A percentile compares a stretch with the other conserved stretches of the same genome.
phyloP scores from a whole-genome alignment of 2,113 vertebrate species.

The Vidua macroura region DNA sequence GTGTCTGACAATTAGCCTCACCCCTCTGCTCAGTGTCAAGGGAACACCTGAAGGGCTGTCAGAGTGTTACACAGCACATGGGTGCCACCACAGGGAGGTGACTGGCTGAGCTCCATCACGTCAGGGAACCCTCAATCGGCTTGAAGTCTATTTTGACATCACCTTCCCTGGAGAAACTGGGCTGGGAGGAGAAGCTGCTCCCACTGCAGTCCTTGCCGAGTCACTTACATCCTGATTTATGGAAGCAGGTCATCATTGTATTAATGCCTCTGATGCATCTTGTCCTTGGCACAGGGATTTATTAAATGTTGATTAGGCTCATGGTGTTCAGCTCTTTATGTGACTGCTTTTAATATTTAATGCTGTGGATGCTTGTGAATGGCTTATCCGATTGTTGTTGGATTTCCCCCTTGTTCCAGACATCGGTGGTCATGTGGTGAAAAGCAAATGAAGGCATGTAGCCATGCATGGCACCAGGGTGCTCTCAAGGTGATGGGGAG shows the following conservation, averaged over 20 bases:
- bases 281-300: conserved; percentile 5
- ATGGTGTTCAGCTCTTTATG: neutral
- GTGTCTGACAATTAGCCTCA: neutral
- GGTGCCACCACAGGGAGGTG: neutral
- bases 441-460: accelerated
- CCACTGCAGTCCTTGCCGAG: neutral
- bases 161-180: neutral
- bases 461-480: neutral
- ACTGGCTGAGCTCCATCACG: neutral
- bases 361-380: neutral
- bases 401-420: neutral
- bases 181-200: neutral
- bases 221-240: neutral
- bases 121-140: neutral
- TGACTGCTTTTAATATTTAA: neutral
- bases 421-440: accelerated
- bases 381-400: accelerated
- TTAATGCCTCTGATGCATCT: neutral
- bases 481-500: accelerated
- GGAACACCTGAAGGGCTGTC: neutral
- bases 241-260: conserved; percentile 19
- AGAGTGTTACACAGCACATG: neutral
- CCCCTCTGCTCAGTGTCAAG: neutral
- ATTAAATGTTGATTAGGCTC: conserved; percentile 15
- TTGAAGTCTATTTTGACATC: neutral